A percentile compares a stretch with the other conserved stretches of the same genome.
These are phyloP conservation scores for Ophion slaviceki DNA, from an alignment of 2,888 invertebrate species.

Conservation along the genomic window DNA sequence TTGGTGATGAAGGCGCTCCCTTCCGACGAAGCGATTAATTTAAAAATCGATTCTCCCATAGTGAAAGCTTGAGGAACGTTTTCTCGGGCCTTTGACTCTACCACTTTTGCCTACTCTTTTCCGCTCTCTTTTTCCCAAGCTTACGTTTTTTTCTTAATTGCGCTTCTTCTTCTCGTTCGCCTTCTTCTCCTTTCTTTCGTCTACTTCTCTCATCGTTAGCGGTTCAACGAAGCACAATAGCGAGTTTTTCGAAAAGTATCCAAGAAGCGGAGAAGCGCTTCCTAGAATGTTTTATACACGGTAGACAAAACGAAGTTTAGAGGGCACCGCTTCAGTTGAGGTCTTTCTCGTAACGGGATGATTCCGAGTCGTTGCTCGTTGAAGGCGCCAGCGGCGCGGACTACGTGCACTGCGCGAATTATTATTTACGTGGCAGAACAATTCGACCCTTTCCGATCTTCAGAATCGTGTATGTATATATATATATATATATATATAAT, in stretches of 20 bases:
- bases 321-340: slow-evolving; percentile 1
- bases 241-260: slow-evolving; percentile 28
- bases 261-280: neutral
- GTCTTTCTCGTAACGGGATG: neutral
- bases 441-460: no score
- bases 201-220: slow-evolving; percentile 50
- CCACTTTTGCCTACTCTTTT: slow-evolving; percentile 35
- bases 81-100: slow-evolving; percentile 44
- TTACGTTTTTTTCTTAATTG: slow-evolving; percentile 20
- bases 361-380: slow-evolving; percentile 33
- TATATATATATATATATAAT: no score
- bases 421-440: neutral
- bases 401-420: no score
- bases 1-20: slow-evolving; percentile 47
- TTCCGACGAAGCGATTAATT: slow-evolving; percentile 68
- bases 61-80: slow-evolving; percentile 58
- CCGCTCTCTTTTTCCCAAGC: neutral
- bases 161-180: slow-evolving; percentile 11
- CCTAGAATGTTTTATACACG: slow-evolving; percentile 23
- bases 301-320: slow-evolving; percentile 20
- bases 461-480: no score
- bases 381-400: neutral
- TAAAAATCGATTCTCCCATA: slow-evolving; percentile 65
- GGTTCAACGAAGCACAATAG: slow-evolving; percentile 39
- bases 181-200: slow-evolving; percentile 6